Evolutionary conservation across 2,888 invertebrate genomes (phyloP), one percentile per base, ranked within the genome.

Genomic region (Stegophylla sp.): DNA sequence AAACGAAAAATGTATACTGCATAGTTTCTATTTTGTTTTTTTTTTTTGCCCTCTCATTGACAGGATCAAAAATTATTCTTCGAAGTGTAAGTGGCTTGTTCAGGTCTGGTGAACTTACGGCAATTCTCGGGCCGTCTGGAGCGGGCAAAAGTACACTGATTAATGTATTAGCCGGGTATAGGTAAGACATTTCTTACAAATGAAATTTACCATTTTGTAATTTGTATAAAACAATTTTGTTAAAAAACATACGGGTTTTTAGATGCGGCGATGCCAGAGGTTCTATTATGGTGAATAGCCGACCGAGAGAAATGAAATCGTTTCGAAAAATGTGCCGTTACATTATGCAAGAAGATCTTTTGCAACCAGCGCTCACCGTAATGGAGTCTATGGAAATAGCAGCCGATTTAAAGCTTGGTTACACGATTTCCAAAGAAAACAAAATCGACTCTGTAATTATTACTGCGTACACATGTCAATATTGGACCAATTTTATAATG

Each of bases 41-140:
- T 43, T 20, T 66, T 43, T 67, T 56, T 72, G 41, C 53, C 17
- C 26, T 56, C 12, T 48, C 53, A 23, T 15, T 69, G 20, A 15
- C 66, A 93, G 94, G 90, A 83, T 89, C 90, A 1, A 96, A 96
- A 86, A 87, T 92, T 53, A 94, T 97, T 84, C 87, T 97, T 81
- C 90, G 93, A 83, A 91, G 91, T 76, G 90, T 97, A 77, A 93
- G 91, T 83, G 97, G 97, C 0, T 91, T 92, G 85, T 96, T 97
- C 86, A 90, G 89, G 63, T 93, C 95, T 0, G 95, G 95, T 15
- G 92, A 97, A 86, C 88, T 97, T 83, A 94, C 94, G 0, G 97
- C 95, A 59, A 95, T 97, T 83, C 89, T 97, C 87, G 97, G 97
- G 0, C 96, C 97, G 0, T 96, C 96, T 0, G 97, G 97, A 0